phyloP scores from a whole-genome alignment of 2,113 vertebrate genomes.

The Hirundichthys speculiger region DNA sequence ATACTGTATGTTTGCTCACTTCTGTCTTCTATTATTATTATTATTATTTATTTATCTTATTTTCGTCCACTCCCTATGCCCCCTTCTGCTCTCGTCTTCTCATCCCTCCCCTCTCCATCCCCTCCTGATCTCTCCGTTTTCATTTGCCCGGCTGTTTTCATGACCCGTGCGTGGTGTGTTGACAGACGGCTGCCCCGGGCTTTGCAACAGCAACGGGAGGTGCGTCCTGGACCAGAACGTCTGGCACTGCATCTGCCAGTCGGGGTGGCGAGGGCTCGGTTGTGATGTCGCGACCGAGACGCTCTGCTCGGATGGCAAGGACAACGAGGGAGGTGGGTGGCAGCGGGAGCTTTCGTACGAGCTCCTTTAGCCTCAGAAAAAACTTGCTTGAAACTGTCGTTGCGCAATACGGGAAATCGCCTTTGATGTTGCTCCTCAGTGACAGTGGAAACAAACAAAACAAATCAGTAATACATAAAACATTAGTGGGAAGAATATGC shows the following conservation, averaged over 20 bases:
- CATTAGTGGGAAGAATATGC: conserved; percentile 57
- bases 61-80: too few species aligned
- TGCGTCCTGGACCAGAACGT: conserved; percentile 97
- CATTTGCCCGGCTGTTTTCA: conserved; percentile 23
- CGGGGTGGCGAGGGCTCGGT: conserved; percentile 96
- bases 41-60: too few species aligned
- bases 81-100: conserved; percentile 62
- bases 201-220: conserved; percentile 98
- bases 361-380: conserved; percentile 45
- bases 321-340: conserved; percentile 96
- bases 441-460: conserved; percentile 65
- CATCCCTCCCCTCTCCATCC: conserved; percentile 78
- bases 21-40: conserved; percentile 65
- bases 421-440: conserved; percentile 66
- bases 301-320: conserved; percentile 95
- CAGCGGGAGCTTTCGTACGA: conserved; percentile 38
- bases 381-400: conserved; percentile 9
- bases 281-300: conserved; percentile 98
- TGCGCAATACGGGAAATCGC: conserved; percentile 29
- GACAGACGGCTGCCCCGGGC: conserved; percentile 96
- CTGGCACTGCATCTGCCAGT: conserved; percentile 98
- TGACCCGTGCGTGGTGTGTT: conserved; percentile 74
- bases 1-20: conserved; percentile 75
- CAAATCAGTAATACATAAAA: conserved; percentile 73
- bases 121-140: conserved; percentile 61